Evolutionary conservation across 2,888 invertebrate species (phyloP).

Genomic region (Phorcus lineatus): DNA sequence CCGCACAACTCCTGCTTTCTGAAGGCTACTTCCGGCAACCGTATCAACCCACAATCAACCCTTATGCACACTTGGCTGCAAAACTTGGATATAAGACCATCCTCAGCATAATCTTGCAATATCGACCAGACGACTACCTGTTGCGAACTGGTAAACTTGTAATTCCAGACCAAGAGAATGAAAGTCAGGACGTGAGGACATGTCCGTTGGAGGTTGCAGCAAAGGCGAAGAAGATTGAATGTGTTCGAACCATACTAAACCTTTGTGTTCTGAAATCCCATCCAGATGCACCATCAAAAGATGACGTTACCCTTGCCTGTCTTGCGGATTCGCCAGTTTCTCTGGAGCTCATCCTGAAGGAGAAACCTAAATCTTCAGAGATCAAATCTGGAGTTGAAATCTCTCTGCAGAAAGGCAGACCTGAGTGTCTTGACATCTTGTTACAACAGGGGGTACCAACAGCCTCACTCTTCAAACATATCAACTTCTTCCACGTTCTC

Average conservation of each 20-base stretch:
- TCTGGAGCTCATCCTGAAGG: constrained; percentile 51
- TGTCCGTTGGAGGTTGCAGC: constrained; percentile 67
- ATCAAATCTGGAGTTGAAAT: constrained; percentile 56
- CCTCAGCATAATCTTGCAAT: constrained; percentile 55
- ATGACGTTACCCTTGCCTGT: constrained; percentile 58
- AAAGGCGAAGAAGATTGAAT: constrained; percentile 49
- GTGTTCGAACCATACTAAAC: constrained; percentile 60
- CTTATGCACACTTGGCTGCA: constrained; percentile 65
- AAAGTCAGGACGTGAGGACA: neutral
- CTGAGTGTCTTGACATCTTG: constrained; percentile 61
- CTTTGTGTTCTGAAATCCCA: constrained; percentile 51
- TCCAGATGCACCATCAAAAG: constrained; percentile 50
- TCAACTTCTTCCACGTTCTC: constrained; percentile 66
- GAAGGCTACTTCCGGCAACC: constrained; percentile 54
- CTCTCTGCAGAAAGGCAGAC: constrained; percentile 53
- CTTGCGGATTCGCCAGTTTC: constrained; percentile 54
- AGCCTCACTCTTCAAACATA: constrained; percentile 55
- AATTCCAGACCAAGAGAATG: neutral
- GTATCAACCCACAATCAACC: constrained; percentile 52
- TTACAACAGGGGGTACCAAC: constrained; percentile 51
- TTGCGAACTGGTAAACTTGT: neutral
- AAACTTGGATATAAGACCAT: constrained; percentile 56
- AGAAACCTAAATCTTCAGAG: constrained; percentile 37
- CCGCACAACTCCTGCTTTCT: constrained; percentile 55
- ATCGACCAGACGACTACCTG: constrained; percentile 54